Conservation (phyloP, 2,888 invertebrate genomes). For the Sphaerophoria taeniata region DNA sequence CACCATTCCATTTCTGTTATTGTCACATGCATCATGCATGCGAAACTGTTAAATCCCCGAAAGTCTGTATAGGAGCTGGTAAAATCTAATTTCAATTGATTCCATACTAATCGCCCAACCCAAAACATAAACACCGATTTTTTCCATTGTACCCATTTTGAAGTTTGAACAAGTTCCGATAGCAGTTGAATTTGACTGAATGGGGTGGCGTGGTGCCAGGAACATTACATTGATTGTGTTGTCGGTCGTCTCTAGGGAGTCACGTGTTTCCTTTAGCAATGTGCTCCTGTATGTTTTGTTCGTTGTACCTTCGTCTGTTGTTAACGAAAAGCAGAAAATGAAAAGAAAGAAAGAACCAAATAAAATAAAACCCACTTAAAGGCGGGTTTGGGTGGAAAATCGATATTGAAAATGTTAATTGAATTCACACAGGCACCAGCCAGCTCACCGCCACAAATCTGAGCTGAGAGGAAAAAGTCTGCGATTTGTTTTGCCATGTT, state of each 20-base stretch:
- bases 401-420: conserved; percentile 35
- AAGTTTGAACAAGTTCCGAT: conserved; percentile 21
- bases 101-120: conserved; percentile 53
- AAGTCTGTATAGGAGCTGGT: conserved; percentile 5
- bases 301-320: background rate
- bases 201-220: conserved; percentile 15
- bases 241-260: conserved; percentile 35
- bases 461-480: conserved; percentile 19
- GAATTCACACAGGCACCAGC: conserved; percentile 10
- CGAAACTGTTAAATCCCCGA: conserved; percentile 13
- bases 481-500: background rate
- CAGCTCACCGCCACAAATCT: background rate
- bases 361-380: background rate
- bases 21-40: conserved; percentile 18
- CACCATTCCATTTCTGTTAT: background rate
- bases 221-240: conserved; percentile 13
- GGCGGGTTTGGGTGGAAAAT: conserved; percentile 22
- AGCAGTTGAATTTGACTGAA: background rate
- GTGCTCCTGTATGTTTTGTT: conserved; percentile 14
- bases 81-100: conserved; percentile 63
- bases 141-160: conserved; percentile 34
- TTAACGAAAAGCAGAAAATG: background rate
- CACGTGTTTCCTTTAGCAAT: conserved; percentile 50
- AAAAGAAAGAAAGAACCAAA: background rate
- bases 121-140: conserved; percentile 11